Percentiles rank a stretch among this genome's conserved stretches.
These are phyloP conservation scores for Fulmarus glacialis DNA, from an alignment of 2,113 vertebrate species.

Conservation along the genomic window DNA sequence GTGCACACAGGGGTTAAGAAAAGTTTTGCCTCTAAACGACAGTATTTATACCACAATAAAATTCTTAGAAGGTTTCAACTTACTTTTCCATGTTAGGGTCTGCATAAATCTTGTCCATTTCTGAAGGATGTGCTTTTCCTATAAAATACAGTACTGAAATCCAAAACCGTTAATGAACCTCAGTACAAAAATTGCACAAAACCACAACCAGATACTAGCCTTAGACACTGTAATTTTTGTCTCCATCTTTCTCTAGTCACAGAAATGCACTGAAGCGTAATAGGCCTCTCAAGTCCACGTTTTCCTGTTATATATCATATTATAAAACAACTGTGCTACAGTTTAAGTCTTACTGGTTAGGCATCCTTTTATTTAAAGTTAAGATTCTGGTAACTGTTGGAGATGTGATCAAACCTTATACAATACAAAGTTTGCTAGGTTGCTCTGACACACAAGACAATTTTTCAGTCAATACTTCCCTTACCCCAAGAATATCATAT, in stretches of 20 bases:
- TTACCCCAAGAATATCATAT: background rate
- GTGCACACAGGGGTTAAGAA: background rate
- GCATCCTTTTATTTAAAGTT: background rate
- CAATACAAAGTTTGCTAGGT: background rate
- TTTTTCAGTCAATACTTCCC: background rate
- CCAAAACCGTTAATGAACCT: background rate
- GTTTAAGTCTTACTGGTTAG: background rate
- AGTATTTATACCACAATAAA: background rate
- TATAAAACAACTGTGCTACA: background rate
- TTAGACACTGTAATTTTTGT: background rate
- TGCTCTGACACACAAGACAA: background rate
- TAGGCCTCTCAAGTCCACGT: fast-evolving
- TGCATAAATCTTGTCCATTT: slow-evolving; percentile 69
- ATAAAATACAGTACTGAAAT: background rate
- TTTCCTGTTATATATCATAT: too few relatives aligned
- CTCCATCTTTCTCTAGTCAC: background rate
- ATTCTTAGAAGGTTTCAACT: slow-evolving; percentile 42
- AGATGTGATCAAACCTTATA: background rate
- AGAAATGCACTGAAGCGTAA: background rate
- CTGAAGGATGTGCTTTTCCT: slow-evolving; percentile 40
- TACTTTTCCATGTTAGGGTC: slow-evolving; percentile 73
- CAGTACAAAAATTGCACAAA: background rate
- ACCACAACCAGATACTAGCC: background rate
- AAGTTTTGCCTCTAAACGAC: background rate
- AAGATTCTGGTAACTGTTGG: background rate